Conservation (phyloP, 2,888 invertebrate species). For the Baronia brevicornis region DNA sequence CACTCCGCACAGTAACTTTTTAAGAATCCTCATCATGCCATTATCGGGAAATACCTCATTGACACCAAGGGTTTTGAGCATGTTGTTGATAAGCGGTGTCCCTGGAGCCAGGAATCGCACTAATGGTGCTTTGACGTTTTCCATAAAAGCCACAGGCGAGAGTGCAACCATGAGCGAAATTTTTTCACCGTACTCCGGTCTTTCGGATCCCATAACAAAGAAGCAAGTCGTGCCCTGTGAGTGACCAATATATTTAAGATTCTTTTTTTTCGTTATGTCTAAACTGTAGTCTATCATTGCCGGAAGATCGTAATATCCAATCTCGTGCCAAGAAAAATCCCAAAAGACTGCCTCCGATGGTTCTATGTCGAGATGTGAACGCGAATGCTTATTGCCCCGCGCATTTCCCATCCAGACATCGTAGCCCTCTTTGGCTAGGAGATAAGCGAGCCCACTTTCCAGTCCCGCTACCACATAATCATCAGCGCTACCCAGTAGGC, state of each 20-base stretch:
- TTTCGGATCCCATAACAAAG: slow-evolving; percentile 71
- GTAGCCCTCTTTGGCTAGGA: slow-evolving; percentile 77
- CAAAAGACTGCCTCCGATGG: slow-evolving; percentile 70
- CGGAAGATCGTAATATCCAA: slow-evolving; percentile 85
- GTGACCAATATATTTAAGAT: slow-evolving; percentile 81
- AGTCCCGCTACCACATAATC: slow-evolving; percentile 48
- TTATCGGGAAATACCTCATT: slow-evolving; percentile 80
- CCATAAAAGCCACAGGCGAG: slow-evolving; percentile 75
- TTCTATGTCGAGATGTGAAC: slow-evolving; percentile 59
- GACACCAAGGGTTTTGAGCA: slow-evolving; percentile 55
- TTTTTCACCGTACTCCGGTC: slow-evolving; percentile 73
- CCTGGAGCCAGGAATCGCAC: slow-evolving; percentile 40
- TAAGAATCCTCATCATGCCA: slow-evolving; percentile 58
- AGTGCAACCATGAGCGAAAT: slow-evolving; percentile 71
- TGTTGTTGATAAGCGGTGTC: slow-evolving; percentile 29
- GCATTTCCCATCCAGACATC: slow-evolving; percentile 88
- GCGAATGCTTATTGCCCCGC: slow-evolving; percentile 82
- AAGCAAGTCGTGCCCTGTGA: slow-evolving; percentile 80
- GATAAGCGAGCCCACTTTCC: slow-evolving; percentile 44
- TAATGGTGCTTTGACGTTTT: slow-evolving; percentile 46
- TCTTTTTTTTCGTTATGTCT: slow-evolving; percentile 56
- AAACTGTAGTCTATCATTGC: slow-evolving; percentile 84
- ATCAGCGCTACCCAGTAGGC: slow-evolving; percentile 46
- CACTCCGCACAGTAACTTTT: slow-evolving; percentile 54
- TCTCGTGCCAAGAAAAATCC: slow-evolving; percentile 88